These are phyloP conservation scores for Sebastes schlegelii DNA, from an alignment of 2,113 vertebrate species.

Conservation along the genomic window DNA sequence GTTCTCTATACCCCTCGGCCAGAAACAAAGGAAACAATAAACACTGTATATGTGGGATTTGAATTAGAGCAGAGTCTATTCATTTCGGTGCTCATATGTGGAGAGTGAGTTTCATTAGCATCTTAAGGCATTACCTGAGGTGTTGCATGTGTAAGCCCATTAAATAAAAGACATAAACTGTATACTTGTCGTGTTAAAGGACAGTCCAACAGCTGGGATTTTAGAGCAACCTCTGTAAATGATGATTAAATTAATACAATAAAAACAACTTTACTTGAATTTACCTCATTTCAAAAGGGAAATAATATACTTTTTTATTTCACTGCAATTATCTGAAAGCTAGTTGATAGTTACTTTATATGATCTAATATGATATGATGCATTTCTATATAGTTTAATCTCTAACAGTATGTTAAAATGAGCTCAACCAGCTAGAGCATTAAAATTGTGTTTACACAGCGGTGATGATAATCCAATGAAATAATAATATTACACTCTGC, in stretches of 20 bases:
- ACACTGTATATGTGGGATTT: neutral
- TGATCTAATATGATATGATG: neutral
- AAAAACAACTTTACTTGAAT: neutral
- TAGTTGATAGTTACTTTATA: neutral
- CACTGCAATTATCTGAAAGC: neutral
- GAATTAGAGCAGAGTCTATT: neutral
- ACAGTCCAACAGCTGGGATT: neutral
- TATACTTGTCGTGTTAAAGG: neutral
- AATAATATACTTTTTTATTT: neutral
- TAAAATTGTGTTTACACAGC: neutral
- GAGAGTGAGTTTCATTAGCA: neutral
- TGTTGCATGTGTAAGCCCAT: neutral
- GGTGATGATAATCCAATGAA: neutral
- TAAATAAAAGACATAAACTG: neutral
- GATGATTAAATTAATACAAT: neutral
- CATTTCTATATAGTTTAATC: constrained; percentile 16
- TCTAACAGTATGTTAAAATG: neutral
- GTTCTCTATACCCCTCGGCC: neutral
- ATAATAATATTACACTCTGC: neutral
- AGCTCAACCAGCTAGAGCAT: neutral
- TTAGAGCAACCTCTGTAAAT: neutral
- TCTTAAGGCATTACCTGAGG: neutral
- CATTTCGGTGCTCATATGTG: neutral
- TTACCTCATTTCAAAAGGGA: neutral
- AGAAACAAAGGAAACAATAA: constrained; percentile 25